phyloP scores from a whole-genome alignment of 2,113 vertebrate genomes.

The Plecturocebus donacophilus region DNA sequence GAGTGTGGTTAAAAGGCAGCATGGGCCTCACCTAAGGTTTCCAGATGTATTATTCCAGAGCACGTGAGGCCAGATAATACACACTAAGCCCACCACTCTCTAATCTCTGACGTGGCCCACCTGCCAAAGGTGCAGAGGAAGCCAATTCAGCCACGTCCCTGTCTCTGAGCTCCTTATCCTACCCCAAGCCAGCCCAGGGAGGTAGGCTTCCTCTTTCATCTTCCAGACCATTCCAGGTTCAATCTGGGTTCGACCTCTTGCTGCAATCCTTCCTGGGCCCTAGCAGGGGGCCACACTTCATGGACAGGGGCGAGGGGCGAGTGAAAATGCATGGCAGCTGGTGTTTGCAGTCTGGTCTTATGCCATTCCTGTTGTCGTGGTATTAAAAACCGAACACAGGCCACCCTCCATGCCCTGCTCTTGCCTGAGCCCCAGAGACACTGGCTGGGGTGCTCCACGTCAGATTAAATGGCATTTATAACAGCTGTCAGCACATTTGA shows the following conservation, averaged over 20 bases:
- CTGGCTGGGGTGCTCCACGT: neutral
- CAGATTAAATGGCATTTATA: neutral
- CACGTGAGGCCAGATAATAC: neutral
- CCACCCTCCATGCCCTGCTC: neutral
- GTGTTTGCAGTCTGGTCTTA: neutral
- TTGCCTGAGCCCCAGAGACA: neutral
- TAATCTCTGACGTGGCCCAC: neutral
- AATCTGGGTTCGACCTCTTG: neutral
- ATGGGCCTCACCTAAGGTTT: rapidly evolving
- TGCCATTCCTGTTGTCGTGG: rapidly evolving
- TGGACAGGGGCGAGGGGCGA: rapidly evolving
- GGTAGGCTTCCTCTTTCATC: too few species aligned
- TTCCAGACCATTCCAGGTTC: too few species aligned
- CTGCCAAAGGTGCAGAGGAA: neutral
- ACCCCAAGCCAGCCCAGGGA: neutral
- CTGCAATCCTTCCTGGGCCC: neutral
- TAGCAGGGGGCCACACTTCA: neutral
- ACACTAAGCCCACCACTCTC: rapidly evolving
- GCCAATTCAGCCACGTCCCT: neutral
- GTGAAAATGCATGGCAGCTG: neutral
- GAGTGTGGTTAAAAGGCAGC: neutral
- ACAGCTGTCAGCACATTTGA: conserved; percentile 4
- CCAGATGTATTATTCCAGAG: neutral
- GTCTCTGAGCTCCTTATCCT: neutral
- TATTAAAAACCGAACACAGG: neutral